phyloP scores from a whole-genome alignment of 2,113 vertebrate species.

The Nibea albiflora region DNA sequence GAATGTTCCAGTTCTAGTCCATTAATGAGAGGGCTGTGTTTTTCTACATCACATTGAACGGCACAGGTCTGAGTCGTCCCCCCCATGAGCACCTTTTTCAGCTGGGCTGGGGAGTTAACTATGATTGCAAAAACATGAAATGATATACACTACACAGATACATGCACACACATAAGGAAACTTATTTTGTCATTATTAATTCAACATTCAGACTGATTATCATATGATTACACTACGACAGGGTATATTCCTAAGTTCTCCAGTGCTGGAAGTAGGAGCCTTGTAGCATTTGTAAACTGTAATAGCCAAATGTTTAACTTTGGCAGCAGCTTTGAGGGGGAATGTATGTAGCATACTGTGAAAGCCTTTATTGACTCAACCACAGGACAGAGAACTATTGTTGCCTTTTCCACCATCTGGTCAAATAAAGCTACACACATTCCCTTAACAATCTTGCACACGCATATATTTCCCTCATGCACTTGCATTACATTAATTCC shows the following conservation, averaged over 20 bases:
- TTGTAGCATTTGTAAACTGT: conserved; percentile 38
- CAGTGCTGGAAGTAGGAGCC: neutral
- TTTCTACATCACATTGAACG: conserved; percentile 46
- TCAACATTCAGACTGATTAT: conserved; percentile 17
- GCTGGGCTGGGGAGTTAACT: conserved; percentile 25
- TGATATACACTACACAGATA: conserved; percentile 18
- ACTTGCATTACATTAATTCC: neutral
- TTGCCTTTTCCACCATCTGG: conserved; percentile 66
- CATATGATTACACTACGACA: conserved; percentile 21
- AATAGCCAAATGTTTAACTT: conserved; percentile 53
- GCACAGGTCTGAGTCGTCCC: conserved; percentile 46
- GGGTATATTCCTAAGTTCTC: conserved; percentile 18
- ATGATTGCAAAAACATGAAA: conserved; percentile 49
- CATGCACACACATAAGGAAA: neutral
- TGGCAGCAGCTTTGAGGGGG: conserved; percentile 49
- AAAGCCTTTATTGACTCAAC: conserved; percentile 61
- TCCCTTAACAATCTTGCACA: conserved; percentile 9
- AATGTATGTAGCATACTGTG: conserved; percentile 56
- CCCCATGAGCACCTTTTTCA: conserved; percentile 37
- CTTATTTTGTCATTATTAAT: conserved; percentile 1
- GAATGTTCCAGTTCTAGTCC: conserved; percentile 69
- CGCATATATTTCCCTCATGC: conserved; percentile 3
- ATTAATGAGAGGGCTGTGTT: conserved; percentile 67
- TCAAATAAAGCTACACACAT: conserved; percentile 48
- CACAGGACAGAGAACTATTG: conserved; percentile 49